Evolutionary conservation across 2,113 vertebrate genomes (phyloP).

Genomic region (Ahaetulla prasina): DNA sequence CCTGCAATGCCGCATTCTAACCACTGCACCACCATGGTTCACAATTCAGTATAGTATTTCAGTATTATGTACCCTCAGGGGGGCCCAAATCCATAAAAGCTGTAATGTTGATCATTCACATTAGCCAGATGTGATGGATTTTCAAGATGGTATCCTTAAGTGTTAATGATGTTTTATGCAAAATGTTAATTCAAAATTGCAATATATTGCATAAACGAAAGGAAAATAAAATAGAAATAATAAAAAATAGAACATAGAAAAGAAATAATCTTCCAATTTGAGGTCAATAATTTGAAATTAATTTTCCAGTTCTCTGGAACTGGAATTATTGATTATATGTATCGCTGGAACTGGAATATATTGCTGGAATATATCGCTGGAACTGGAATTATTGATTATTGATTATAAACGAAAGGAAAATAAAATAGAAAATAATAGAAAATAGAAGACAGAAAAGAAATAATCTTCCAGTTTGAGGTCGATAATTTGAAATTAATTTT

Average conservation of each 20-base stretch:
- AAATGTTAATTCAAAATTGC: not conserved
- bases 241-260: too few relatives aligned
- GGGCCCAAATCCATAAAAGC: not conserved
- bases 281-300: not conserved
- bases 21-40: too few relatives aligned
- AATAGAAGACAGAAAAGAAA: not conserved
- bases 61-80: not conserved
- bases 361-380: too few relatives aligned
- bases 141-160: not conserved
- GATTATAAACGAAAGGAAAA: not conserved
- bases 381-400: too few relatives aligned
- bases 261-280: not conserved
- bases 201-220: not conserved
- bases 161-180: not conserved
- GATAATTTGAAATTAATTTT: not conserved
- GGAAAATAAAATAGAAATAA: not conserved
- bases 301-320: not conserved
- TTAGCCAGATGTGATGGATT: not conserved
- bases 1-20: too few relatives aligned
- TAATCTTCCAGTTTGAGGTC: not conserved
- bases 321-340: too few relatives aligned
- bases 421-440: not conserved
- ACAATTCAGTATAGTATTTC: not conserved
- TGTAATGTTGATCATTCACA: not conserved
- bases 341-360: too few relatives aligned